Conservation (phyloP, 1,140 invertebrate genomes). For the Gryon sp. region DNA sequence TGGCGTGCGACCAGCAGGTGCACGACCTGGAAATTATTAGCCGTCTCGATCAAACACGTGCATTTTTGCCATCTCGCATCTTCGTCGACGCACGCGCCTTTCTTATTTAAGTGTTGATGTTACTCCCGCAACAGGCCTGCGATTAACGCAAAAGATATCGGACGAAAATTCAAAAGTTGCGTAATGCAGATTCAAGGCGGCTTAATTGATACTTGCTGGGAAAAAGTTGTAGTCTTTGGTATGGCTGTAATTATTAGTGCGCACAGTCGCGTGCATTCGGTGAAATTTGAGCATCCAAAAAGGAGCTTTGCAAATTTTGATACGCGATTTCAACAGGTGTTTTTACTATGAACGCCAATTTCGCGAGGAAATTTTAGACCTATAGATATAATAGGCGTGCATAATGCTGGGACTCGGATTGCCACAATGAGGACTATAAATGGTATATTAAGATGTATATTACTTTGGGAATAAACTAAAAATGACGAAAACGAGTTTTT, state of each 20-base stretch:
- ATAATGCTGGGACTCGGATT: too few species aligned
- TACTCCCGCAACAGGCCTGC: conserved; percentile 30
- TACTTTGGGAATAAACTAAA: too few species aligned
- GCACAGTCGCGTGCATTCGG: conserved; percentile 33
- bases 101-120: conserved; percentile 36
- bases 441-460: too few species aligned
- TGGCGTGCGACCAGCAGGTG: conserved; percentile 77
- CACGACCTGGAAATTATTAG: conserved; percentile 67
- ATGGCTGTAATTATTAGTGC: conserved; percentile 34
- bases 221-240: conserved; percentile 43
- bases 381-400: too few species aligned
- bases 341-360: too few species aligned
- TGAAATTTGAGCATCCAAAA: conserved; percentile 22
- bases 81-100: conserved; percentile 53
- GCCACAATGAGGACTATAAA: too few species aligned
- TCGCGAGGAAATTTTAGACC: too few species aligned
- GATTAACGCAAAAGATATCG: conserved; percentile 40
- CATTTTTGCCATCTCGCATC: conserved; percentile 14
- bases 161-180: conserved; percentile 40
- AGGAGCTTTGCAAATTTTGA: background rate
- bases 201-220: conserved; percentile 42
- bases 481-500: too few species aligned
- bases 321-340: background rate
- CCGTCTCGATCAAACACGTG: conserved; percentile 23
- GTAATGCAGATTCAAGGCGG: conserved; percentile 8